Evolutionary conservation across 2,888 invertebrate species (phyloP).

Genomic region (Congeria kusceri): DNA sequence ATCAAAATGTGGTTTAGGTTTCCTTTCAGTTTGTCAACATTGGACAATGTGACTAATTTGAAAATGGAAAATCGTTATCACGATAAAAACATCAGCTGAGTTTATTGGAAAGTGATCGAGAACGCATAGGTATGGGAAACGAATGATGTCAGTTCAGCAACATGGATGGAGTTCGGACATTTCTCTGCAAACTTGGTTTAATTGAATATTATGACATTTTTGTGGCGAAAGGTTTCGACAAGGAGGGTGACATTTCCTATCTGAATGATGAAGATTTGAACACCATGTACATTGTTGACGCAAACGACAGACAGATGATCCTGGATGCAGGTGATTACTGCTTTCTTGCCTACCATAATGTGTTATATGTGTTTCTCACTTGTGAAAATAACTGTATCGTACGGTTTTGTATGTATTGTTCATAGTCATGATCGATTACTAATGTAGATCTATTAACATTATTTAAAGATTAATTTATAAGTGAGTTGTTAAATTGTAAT

Average conservation of each 20-base stretch:
- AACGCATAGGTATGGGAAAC: not conserved
- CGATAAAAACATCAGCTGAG: not conserved
- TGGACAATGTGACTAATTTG: not conserved
- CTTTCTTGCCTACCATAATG: not conserved
- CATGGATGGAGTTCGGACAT: slow-evolving; percentile 73
- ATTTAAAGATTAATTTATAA: too few relatives aligned
- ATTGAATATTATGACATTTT: slow-evolving; percentile 78
- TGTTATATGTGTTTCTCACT: not conserved
- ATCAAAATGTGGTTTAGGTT: not conserved
- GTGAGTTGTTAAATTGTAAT: too few relatives aligned
- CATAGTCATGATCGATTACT: too few relatives aligned
- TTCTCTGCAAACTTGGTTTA: slow-evolving; percentile 74
- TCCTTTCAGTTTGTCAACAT: slow-evolving; percentile 11
- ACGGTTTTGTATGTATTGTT: too few relatives aligned
- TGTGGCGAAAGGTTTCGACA: slow-evolving; percentile 78
- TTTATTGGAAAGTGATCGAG: not conserved
- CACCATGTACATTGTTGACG: slow-evolving; percentile 71
- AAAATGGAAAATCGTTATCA: slow-evolving; percentile 16
- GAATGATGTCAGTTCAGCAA: slow-evolving; percentile 22
- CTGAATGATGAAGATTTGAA: slow-evolving; percentile 74
- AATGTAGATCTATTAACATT: too few relatives aligned
- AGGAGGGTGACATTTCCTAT: slow-evolving; percentile 76
- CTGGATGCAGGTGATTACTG: slow-evolving; percentile 65
- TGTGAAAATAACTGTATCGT: too few relatives aligned
- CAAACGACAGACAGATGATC: slow-evolving; percentile 66